Evolutionary conservation across 2,888 invertebrate genomes (phyloP), one percentile per base, ranked within the genome.

Genomic region (Lithophane socia): DNA sequence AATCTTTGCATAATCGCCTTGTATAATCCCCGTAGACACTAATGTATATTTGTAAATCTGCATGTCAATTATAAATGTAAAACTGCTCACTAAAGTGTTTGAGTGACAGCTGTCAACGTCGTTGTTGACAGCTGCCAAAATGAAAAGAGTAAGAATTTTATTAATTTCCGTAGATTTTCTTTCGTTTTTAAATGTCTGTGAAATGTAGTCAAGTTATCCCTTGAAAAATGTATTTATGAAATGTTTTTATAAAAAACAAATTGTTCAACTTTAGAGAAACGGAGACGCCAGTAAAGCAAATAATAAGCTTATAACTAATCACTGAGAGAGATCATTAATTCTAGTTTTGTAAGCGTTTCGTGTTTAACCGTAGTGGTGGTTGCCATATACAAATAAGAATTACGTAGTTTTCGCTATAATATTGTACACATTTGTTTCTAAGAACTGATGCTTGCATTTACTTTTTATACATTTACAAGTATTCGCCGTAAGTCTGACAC

Each of bases 301-400:
- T 85, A 90, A 91, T 91, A 92, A 94, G 94, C 93, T 93, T 93
- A 89, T 85, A 93, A 86, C 89, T 93, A 94, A 93, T 89, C 90
- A 94, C 90, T 92, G 95, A 96, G 96, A 96, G 96, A 96, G 95
- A 96, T 94, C 90, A 93, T 94, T 93, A 79, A 82, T 66, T 92
- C 84, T 95, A 94, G 93, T 90, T 90, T 91, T 93, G 81, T 95
- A 95, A 96, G 94, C 89, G 89, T 93, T 93, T 92, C 90, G 89
- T 92, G 90, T 87, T 90, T 92, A 90, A 88, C 80, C 82, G 86
- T 92, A 92, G 91, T 90, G 91, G 92, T 91, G 92, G 94, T 94
- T 95, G 95, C 94, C 94, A 93, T 91, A 86, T 85, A 86, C 74
- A 80, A 75, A 80, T 86, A 86, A 86, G 73, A 75, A 77, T 84